Evolutionary conservation across 2,797 vertebrate species (phyloP).

Genomic region (Micrastur ruficollis): DNA sequence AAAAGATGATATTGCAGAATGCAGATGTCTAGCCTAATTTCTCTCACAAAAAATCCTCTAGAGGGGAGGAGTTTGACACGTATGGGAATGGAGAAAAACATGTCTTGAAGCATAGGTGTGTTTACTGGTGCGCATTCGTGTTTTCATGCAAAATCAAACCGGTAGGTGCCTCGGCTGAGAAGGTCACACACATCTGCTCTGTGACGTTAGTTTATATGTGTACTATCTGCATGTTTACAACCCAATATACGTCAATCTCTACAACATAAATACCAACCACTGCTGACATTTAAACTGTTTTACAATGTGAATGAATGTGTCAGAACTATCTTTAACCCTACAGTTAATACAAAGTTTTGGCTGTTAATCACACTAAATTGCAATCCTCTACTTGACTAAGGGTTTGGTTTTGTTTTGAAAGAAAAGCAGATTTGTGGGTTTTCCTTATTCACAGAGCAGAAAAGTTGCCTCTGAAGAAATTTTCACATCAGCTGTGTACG

Average conservation of each 20-base stretch:
- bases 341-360: not conserved
- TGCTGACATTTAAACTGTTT: not conserved
- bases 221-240: not conserved
- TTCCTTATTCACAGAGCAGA: not conserved
- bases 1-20: not conserved
- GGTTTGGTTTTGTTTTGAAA: not conserved
- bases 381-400: not conserved
- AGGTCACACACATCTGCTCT: not conserved
- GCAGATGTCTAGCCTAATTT: not conserved
- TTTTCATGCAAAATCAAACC: not conserved
- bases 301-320: accelerated
- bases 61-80: not conserved
- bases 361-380: not conserved
- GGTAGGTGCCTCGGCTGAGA: not conserved
- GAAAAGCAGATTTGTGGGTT: not conserved
- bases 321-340: not conserved
- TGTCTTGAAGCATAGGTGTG: not conserved
- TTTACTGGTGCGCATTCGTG: not conserved
- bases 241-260: not conserved
- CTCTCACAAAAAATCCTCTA: not conserved
- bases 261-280: not conserved
- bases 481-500: not conserved
- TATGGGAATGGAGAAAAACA: not conserved
- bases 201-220: not conserved
- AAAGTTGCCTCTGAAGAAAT: not conserved